A percentile compares a stretch with the other conserved stretches of the same genome.
Conservation (phyloP, 2,113 vertebrate species). For the Peromyscus leucopus region DNA sequence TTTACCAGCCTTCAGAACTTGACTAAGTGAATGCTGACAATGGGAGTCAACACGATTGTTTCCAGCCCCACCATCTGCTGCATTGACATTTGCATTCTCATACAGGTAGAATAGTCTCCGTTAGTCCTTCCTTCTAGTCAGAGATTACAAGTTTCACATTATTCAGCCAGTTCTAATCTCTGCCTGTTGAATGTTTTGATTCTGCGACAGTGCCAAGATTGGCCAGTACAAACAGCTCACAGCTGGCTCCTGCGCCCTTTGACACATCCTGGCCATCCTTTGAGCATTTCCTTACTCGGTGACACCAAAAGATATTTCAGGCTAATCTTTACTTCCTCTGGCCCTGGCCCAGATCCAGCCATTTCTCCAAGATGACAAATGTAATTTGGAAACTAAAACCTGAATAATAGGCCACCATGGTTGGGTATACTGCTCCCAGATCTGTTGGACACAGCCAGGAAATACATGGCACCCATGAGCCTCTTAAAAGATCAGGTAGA, state of each 20-base stretch:
- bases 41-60: background rate
- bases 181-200: background rate
- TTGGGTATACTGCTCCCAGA: background rate
- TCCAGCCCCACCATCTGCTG: background rate
- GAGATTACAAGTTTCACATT: background rate
- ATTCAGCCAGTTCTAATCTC: background rate
- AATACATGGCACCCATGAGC: background rate
- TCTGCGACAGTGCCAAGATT: background rate
- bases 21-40: background rate
- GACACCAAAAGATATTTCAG: background rate
- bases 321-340: background rate
- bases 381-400: conserved; percentile 17
- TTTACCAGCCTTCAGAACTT: background rate
- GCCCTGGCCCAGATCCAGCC: background rate
- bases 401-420: rapidly evolving
- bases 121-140: background rate
- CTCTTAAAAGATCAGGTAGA: background rate
- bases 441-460: background rate
- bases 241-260: background rate
- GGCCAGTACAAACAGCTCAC: too few relatives aligned
- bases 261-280: background rate
- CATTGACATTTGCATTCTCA: background rate
- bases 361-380: background rate
- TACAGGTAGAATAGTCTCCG: background rate
- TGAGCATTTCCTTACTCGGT: background rate